Percentiles rank a stretch among this genome's conserved stretches.
Evolutionary conservation across 2,888 invertebrate genomes (phyloP).

Genomic region (Anodontia alba): DNA sequence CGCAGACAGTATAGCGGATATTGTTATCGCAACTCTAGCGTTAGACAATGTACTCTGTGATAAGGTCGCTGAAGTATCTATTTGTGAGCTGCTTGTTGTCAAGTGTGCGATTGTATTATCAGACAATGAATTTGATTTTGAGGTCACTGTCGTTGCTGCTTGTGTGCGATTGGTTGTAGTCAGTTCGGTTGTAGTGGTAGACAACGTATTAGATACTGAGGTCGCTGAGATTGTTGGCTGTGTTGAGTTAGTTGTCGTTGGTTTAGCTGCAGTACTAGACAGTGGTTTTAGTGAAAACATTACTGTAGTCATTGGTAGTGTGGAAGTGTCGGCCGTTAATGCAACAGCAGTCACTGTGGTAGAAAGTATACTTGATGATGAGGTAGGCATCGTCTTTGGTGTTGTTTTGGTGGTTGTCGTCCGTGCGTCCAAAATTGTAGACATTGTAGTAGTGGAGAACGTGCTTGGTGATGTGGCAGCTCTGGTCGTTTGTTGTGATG

Average conservation of each 20-base stretch:
- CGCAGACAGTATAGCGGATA: too few relatives aligned
- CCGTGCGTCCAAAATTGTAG: background rate
- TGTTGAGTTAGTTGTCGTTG: background rate
- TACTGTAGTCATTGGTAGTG: background rate
- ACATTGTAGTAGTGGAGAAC: slow-evolving; percentile 3
- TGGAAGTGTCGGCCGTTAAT: background rate
- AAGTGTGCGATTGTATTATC: too few relatives aligned
- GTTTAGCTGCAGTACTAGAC: background rate
- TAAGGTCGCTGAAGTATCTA: too few relatives aligned
- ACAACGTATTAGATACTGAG: background rate
- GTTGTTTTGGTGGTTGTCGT: slow-evolving; percentile 13
- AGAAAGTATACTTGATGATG: slow-evolving; percentile 8
- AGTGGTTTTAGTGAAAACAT: background rate
- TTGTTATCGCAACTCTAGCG: too few relatives aligned
- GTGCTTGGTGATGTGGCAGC: slow-evolving; percentile 4
- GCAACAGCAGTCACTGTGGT: slow-evolving; percentile 2
- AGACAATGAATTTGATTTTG: too few relatives aligned
- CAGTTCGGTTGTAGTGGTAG: slow-evolving; percentile 16
- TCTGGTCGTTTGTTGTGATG: too few relatives aligned
- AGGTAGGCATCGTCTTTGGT: slow-evolving; percentile 1
- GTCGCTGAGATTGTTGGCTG: background rate
- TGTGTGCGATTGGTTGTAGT: too few relatives aligned
- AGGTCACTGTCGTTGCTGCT: too few relatives aligned
- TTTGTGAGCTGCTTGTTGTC: too few relatives aligned
- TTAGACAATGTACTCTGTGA: too few relatives aligned